Conservation (phyloP, 2,797 vertebrate genomes). For the Parotocinclus haroldoi region DNA sequence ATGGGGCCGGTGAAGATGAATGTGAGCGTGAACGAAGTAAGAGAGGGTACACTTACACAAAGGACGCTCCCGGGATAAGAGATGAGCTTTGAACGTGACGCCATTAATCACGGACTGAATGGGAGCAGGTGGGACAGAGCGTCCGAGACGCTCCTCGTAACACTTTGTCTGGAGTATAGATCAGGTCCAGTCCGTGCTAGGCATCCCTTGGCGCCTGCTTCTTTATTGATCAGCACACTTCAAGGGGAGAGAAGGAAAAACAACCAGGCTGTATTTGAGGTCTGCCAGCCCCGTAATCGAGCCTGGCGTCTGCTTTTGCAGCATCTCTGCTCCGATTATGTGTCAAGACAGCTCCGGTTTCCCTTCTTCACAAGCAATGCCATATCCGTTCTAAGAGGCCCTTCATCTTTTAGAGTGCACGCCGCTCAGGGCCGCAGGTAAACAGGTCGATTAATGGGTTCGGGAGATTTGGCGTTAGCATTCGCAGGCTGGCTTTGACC, state of each 20-base stretch:
- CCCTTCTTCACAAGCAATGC: conserved; percentile 65
- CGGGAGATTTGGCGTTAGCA: conserved; percentile 64
- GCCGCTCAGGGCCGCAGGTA: conserved; percentile 67
- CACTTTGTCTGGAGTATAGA: conserved; percentile 48
- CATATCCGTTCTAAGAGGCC: conserved; percentile 74
- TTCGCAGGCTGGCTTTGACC: conserved; percentile 68
- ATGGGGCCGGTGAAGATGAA: no score
- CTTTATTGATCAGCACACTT: conserved; percentile 60
- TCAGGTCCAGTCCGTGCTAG: conserved; percentile 38
- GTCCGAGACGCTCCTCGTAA: neutral
- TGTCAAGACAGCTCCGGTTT: conserved; percentile 62
- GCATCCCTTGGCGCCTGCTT: conserved; percentile 51
- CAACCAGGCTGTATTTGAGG: conserved; percentile 11
- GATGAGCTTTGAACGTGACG: no score
- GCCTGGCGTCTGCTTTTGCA: conserved; percentile 63
- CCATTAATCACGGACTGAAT: no score
- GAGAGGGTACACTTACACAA: no score
- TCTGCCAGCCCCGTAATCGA: conserved; percentile 64
- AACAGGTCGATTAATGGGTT: conserved; percentile 72
- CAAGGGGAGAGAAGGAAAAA: conserved; percentile 15
- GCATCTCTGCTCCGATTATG: conserved; percentile 71
- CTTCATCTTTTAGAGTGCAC: conserved; percentile 68
- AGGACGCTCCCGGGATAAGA: no score
- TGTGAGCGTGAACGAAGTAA: no score
- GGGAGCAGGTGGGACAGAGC: neutral